Percentiles rank a stretch among this genome's conserved stretches.
These are phyloP conservation scores for Reinhardtius hippoglossoides DNA, from an alignment of 2,113 vertebrate species.

Conservation along the genomic window DNA sequence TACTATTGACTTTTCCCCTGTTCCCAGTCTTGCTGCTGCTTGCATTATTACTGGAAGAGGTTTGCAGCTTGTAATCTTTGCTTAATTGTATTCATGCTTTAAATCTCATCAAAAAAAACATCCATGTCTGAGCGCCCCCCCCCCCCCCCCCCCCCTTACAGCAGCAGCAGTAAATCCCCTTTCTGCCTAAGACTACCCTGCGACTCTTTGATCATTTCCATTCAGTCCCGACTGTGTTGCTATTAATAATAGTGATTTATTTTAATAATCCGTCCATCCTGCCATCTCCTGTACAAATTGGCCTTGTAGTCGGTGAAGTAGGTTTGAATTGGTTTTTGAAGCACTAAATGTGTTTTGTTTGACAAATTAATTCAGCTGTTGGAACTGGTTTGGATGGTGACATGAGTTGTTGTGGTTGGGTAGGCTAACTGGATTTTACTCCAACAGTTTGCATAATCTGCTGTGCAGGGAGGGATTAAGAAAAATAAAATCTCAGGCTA, in stretches of 20 bases:
- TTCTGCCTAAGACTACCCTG: slow-evolving; percentile 21
- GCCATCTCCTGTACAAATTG: slow-evolving; percentile 27
- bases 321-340: slow-evolving; percentile 4
- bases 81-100: slow-evolving; percentile 17
- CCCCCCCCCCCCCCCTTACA: neutral
- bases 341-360: slow-evolving; percentile 16
- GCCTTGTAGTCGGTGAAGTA: slow-evolving; percentile 1
- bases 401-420: neutral
- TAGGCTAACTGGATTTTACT: neutral
- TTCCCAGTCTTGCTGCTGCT: slow-evolving; percentile 10
- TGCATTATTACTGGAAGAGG: slow-evolving; percentile 14
- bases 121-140: neutral
- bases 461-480: neutral
- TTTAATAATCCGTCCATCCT: slow-evolving; percentile 35
- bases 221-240: slow-evolving; percentile 23
- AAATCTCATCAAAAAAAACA: slow-evolving; percentile 31
- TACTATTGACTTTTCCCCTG: slow-evolving; percentile 20
- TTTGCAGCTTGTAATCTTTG: slow-evolving; percentile 29
- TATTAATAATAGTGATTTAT: slow-evolving; percentile 38
- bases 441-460: neutral
- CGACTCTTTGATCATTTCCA: slow-evolving; percentile 37
- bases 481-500: too few relatives aligned
- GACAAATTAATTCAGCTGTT: neutral
- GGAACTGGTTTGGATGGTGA: neutral
- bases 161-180: slow-evolving; percentile 10